Percentiles rank a stretch among this genome's conserved stretches.
Conservation (phyloP, 2,888 invertebrate species). For the Scelioninae gen. 2 region DNA sequence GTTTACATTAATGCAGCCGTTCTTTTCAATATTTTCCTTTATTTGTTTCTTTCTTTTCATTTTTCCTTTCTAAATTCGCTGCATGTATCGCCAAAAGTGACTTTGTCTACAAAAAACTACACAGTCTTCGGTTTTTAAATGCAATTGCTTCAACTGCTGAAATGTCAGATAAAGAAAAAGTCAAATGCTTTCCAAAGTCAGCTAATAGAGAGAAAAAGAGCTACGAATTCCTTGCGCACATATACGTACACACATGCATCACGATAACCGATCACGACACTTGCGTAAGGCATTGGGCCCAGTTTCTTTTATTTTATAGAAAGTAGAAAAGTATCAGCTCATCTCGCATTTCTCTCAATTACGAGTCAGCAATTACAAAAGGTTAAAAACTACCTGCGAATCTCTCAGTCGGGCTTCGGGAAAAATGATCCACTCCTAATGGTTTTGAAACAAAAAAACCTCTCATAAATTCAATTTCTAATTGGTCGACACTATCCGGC, state of each 20-base stretch:
- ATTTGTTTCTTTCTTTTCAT: too few species aligned
- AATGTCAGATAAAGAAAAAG: neutral
- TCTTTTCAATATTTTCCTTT: too few species aligned
- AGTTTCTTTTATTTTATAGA: conserved; percentile 57
- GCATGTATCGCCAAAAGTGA: too few species aligned
- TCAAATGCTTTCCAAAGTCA: conserved; percentile 11
- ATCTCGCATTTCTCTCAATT: conserved; percentile 61
- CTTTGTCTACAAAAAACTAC: too few species aligned
- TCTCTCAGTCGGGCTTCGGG: conserved; percentile 13
- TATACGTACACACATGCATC: conserved; percentile 9
- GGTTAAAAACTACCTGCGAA: conserved; percentile 48
- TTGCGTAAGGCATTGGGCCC: conserved; percentile 41
- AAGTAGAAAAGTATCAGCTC: conserved; percentile 58
- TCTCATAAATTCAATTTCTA: conserved; percentile 30
- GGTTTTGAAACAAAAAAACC: conserved; percentile 28
- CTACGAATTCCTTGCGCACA: conserved; percentile 9
- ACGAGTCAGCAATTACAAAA: conserved; percentile 59
- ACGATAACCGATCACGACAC: conserved; percentile 26
- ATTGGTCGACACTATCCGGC: conserved; percentile 17
- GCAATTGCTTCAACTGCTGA: neutral
- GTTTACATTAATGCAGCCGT: too few species aligned
- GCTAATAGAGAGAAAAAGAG: conserved; percentile 2
- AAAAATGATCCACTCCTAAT: conserved; percentile 42
- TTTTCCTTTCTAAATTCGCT: too few species aligned
- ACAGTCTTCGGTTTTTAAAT: too few species aligned